These are phyloP conservation scores for Thamnophis elegans DNA, from an alignment of 2,797 vertebrate species.

Conservation along the genomic window DNA sequence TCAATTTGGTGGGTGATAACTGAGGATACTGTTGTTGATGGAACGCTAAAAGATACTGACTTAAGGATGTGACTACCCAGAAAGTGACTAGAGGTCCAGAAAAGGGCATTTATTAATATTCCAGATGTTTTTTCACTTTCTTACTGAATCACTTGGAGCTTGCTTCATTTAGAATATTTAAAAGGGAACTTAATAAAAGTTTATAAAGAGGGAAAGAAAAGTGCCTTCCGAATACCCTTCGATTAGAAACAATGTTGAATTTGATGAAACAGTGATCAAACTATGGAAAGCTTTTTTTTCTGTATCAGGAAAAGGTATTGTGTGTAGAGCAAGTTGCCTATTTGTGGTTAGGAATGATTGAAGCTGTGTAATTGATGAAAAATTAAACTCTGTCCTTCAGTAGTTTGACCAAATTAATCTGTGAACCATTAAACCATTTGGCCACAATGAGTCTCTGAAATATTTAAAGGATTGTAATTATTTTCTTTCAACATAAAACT, in stretches of 20 bases:
- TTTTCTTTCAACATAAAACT: neutral
- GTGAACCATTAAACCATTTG: neutral
- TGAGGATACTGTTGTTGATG: neutral
- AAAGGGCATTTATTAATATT: neutral
- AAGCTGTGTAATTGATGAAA: neutral
- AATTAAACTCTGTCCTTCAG: neutral
- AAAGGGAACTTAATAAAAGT: neutral
- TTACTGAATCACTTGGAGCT: neutral
- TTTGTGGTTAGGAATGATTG: neutral
- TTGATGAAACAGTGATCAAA: neutral
- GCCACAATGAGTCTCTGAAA: neutral
- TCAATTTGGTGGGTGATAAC: neutral
- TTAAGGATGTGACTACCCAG: neutral
- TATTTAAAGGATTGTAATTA: neutral
- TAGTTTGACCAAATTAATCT: neutral
- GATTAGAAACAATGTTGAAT: neutral
- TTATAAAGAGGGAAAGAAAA: neutral
- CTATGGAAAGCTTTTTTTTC: neutral
- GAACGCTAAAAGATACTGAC: neutral
- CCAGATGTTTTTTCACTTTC: neutral
- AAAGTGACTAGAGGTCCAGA: neutral
- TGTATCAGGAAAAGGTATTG: neutral
- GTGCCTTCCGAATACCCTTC: neutral
- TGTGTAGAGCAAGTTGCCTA: neutral
- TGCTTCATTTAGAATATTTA: neutral